Evolutionary conservation across 2,797 vertebrate species (phyloP), one percentile per base, ranked within the genome.

Genomic region (Anomalospiza imberbis): DNA sequence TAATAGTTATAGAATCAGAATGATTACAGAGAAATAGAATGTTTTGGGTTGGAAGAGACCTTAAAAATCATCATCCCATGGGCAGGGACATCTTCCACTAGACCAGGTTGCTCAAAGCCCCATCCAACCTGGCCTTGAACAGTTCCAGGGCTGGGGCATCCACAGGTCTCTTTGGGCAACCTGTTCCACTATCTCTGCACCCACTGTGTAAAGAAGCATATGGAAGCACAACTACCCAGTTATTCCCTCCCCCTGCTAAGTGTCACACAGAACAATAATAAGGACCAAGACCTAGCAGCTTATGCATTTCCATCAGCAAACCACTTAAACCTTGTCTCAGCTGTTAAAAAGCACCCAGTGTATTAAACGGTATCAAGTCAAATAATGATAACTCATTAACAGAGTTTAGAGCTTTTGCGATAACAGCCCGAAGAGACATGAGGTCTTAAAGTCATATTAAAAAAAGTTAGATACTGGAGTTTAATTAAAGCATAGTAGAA

Each of bases 161-260:
- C 34, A 40, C 31, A 28, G 10, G 6, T 66, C 47, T 32, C 45
- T 53, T 51, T 32, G 53, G 25, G 29, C 25, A 53, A 28, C 20
- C 57, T 45, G 17, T 38, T 34, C 31, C 55, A 55, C 22, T 28
- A 1, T 25, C 48, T 82, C n/a, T 71, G 17, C 5, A 13, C 21
- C 10, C 17, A 19, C 58, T 25, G 13, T 13, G 40, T 20, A 25
- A 60, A 66, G 53, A 58, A 77, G 20, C 15, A 28, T 2, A 13
- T 3, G 13, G 34, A 85, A 91, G 18, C 14, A n/a, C 44, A 71
- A 31, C 9, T 65, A 5, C 29, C 38, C 47, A 86, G 45, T 10
- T 34, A 44, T n/a, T 34, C 19, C 24, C 2, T 20, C 1, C 2
- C 2, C 3, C 3, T 19, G 13, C 2, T 3, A 38, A 25, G 7